Conservation (phyloP, 2,888 invertebrate species). For the Strigamia transsilvanica region DNA sequence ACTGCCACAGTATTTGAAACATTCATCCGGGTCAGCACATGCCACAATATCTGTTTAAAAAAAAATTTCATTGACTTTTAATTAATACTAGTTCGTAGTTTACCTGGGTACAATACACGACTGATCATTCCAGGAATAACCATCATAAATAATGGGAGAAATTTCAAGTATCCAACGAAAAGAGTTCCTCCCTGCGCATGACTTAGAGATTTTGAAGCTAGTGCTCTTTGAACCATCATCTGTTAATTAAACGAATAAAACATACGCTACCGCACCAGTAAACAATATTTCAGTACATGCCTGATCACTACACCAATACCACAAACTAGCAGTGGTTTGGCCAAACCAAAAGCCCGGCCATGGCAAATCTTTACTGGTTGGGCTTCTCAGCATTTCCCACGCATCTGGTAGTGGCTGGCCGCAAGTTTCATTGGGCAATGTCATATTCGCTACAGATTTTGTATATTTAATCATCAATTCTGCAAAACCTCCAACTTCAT, state of each 20-base stretch:
- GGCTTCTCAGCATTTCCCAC: conserved; percentile 65
- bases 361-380: conserved; percentile 65
- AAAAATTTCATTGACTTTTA: background rate
- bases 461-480: conserved; percentile 63
- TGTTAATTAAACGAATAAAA: conserved; percentile 57
- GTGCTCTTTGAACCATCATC: conserved; percentile 68
- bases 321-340: conserved; percentile 67
- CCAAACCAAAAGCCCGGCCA: conserved; percentile 68
- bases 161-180: conserved; percentile 67
- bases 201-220: conserved; percentile 67
- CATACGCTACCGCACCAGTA: background rate
- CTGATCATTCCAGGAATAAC: conserved; percentile 69
- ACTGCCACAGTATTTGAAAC: conserved; percentile 65
- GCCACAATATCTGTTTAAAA: conserved; percentile 64
- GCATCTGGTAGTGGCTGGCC: conserved; percentile 62
- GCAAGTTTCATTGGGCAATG: conserved; percentile 60
- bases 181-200: conserved; percentile 67
- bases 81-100: conserved; percentile 32
- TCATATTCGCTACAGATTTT: conserved; percentile 62
- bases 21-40: conserved; percentile 66
- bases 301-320: conserved; percentile 67
- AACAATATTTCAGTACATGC: conserved; percentile 55
- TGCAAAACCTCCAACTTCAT: conserved; percentile 64
- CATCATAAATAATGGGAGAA: conserved; percentile 67
- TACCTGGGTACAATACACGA: conserved; percentile 65